Conservation (phyloP, 1,140 invertebrate genomes). For the Drosophila bocki region DNA sequence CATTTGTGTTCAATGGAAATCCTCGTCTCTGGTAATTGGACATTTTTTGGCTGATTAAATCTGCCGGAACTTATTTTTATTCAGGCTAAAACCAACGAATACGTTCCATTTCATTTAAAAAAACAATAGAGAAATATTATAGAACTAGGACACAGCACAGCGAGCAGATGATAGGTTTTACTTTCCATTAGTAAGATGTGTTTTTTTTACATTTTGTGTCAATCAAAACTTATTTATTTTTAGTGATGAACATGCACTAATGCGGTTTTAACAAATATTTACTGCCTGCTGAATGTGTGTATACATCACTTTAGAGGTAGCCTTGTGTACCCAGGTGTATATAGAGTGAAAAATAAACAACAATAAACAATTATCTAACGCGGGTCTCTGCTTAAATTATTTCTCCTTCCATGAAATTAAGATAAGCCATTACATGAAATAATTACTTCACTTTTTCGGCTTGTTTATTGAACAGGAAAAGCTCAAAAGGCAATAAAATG, state of each 20-base stretch:
- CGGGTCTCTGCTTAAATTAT: constrained; percentile 10
- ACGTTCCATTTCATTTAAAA: constrained; percentile 5
- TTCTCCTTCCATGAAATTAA: constrained; percentile 4
- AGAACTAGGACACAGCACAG: background rate
- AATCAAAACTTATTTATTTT: constrained; percentile 49
- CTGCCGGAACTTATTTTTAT: constrained; percentile 23
- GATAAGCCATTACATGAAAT: constrained; percentile 26
- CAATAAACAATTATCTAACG: constrained; percentile 38
- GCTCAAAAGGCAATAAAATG: background rate
- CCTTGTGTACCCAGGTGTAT: constrained; percentile 27
- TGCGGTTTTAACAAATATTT: constrained; percentile 48
- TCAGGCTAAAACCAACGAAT: background rate
- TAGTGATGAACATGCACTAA: constrained; percentile 43
- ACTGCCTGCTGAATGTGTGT: constrained; percentile 13
- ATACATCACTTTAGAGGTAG: constrained; percentile 22
- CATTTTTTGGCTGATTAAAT: constrained; percentile 15
- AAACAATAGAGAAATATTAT: constrained; percentile 2
- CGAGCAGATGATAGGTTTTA: constrained; percentile 7
- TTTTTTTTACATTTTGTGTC: constrained; percentile 31
- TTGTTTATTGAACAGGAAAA: constrained; percentile 20
- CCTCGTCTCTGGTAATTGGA: constrained; percentile 28
- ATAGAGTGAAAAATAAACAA: constrained; percentile 25
- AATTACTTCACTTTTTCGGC: background rate
- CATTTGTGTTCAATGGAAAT: constrained; percentile 55
- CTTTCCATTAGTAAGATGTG: constrained; percentile 12